Evolutionary conservation across 2,113 vertebrate species (phyloP).

Genomic region (Epinephelus lanceolatus): DNA sequence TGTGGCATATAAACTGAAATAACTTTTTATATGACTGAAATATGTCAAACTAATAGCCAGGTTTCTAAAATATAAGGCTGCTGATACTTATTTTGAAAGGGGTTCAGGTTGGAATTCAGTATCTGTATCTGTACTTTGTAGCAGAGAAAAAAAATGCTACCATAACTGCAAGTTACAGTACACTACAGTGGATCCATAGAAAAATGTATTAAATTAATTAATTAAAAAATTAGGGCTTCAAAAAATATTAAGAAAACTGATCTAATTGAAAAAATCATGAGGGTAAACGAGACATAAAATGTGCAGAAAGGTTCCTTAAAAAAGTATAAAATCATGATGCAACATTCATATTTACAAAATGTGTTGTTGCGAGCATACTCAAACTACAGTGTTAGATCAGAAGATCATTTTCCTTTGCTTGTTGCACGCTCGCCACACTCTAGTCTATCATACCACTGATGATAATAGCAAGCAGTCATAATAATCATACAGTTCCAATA

Average conservation of each 20-base stretch:
- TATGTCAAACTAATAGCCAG: neutral
- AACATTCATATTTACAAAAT: neutral
- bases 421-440: neutral
- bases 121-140: neutral
- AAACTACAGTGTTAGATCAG: neutral
- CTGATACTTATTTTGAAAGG: neutral
- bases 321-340: no score
- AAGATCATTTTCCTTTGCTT: neutral
- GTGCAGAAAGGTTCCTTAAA: neutral
- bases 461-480: slow-evolving; percentile 29
- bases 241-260: neutral
- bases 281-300: neutral
- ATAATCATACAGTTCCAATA: slow-evolving; percentile 12
- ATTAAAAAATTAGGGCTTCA: neutral
- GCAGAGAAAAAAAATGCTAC: neutral
- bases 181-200: neutral
- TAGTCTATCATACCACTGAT: neutral
- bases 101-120: neutral
- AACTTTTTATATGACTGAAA: neutral
- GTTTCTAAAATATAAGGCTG: neutral
- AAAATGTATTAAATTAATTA: neutral
- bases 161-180: neutral
- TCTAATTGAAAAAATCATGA: neutral
- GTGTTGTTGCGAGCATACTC: neutral
- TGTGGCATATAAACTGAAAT: neutral